Conservation (phyloP, 2,797 vertebrate species). For the Lateolabrax maculatus region DNA sequence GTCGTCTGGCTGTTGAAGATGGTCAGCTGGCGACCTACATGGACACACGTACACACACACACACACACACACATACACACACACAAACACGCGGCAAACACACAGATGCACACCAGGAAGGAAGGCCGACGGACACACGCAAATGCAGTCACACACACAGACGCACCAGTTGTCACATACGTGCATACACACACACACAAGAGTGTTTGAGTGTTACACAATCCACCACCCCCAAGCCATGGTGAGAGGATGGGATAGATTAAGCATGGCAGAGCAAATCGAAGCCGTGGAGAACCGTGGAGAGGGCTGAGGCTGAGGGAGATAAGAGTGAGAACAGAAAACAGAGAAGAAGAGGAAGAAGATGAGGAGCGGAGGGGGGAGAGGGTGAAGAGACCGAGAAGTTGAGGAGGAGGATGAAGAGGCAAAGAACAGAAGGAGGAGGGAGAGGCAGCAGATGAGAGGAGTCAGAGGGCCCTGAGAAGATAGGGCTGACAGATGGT, state of each 20-base stretch:
- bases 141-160: slow-evolving; percentile 80
- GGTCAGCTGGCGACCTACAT: slow-evolving; percentile 98
- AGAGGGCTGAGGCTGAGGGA: slow-evolving; percentile 64
- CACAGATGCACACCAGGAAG: slow-evolving; percentile 80
- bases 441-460: slow-evolving; percentile 74
- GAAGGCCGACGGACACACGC: slow-evolving; percentile 89
- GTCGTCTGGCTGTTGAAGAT: slow-evolving; percentile 99
- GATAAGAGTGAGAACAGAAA: slow-evolving; percentile 61
- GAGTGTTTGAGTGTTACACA: slow-evolving; percentile 80
- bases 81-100: slow-evolving; percentile 32
- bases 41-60: slow-evolving; percentile 47
- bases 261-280: slow-evolving; percentile 80
- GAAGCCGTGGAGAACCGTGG: slow-evolving; percentile 78
- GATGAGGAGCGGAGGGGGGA: slow-evolving; percentile 5
- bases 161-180: slow-evolving; percentile 74
- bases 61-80: slow-evolving; percentile 29
- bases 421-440: slow-evolving; percentile 67
- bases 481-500: slow-evolving; percentile 80
- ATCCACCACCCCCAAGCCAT: slow-evolving; percentile 76
- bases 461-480: slow-evolving; percentile 76
- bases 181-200: slow-evolving; percentile 73
- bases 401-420: slow-evolving; percentile 65
- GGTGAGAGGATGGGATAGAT: slow-evolving; percentile 81
- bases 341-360: slow-evolving; percentile 25
- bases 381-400: slow-evolving; percentile 43